Evolutionary conservation across 2,113 vertebrate genomes (phyloP).

Genomic region (Sus scrofa): T2T-Sscrofa CM000812.6:123147501-123148000

Average conservation of each 20-base stretch:
- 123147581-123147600: background rate
- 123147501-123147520: background rate
- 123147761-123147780: background rate
- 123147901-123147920: background rate
- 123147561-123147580: conserved; percentile 46
- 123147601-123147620: conserved; percentile 10
- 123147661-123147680: conserved; percentile 19
- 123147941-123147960: background rate
- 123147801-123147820: background rate
- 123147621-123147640: background rate
- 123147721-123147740: background rate
- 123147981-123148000: background rate
- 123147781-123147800: background rate
- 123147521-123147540: conserved; percentile 39
- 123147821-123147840: background rate
- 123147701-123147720: background rate
- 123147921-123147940: background rate
- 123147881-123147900: background rate
- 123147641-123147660: background rate
- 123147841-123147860: background rate
- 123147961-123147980: background rate
- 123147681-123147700: background rate
- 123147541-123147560: conserved; percentile 50
- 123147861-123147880: background rate
- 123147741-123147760: background rate